Evolutionary conservation across 2,797 vertebrate genomes (phyloP).

Genomic region (Pygocentrus nattereri): DNA sequence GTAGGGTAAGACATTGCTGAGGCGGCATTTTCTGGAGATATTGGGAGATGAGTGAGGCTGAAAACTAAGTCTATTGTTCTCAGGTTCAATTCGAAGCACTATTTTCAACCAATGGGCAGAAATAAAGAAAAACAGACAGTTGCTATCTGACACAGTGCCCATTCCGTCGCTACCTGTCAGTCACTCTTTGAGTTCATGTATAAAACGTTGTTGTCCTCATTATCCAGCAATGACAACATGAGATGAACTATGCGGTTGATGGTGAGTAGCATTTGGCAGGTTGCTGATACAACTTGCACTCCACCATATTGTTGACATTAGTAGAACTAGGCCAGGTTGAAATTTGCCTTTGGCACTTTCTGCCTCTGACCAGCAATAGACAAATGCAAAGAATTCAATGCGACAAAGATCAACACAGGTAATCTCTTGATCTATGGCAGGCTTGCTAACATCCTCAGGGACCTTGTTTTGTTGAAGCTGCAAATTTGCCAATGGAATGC

Average conservation of each 20-base stretch:
- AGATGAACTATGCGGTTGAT: slow-evolving; percentile 18
- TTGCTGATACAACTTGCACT: neutral
- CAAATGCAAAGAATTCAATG: no score
- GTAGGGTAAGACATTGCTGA: neutral
- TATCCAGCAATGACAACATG: neutral
- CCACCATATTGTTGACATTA: neutral
- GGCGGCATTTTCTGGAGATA: neutral
- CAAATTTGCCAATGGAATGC: slow-evolving; percentile 28
- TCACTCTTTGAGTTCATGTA: slow-evolving; percentile 10
- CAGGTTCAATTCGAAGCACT: neutral
- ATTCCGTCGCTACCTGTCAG: slow-evolving; percentile 13
- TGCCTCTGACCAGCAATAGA: neutral
- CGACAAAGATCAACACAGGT: no score
- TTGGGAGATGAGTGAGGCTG: neutral
- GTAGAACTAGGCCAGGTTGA: neutral
- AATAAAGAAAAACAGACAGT: no score
- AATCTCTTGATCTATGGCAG: slow-evolving; percentile 7
- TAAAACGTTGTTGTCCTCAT: slow-evolving; percentile 25
- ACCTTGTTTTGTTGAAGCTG: slow-evolving; percentile 33
- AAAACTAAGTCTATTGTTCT: neutral
- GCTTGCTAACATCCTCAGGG: neutral
- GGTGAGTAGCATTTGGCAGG: slow-evolving; percentile 26
- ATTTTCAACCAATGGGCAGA: no score
- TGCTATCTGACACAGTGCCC: neutral
- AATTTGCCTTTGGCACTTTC: neutral